phyloP scores from a whole-genome alignment of 23 tunicate species.

The Styela clava region DNA sequence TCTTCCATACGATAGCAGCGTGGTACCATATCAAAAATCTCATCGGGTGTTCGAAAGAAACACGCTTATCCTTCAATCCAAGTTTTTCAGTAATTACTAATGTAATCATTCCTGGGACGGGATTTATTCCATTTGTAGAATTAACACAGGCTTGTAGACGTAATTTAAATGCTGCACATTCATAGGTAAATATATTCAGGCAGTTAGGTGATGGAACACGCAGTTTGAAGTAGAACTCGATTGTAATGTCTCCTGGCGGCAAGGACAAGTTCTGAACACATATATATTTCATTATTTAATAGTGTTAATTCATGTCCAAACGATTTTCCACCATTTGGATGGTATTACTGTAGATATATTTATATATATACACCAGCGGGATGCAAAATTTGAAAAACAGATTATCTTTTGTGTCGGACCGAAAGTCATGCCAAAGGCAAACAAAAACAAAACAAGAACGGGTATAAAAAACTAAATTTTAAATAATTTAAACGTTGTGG shows the following conservation, averaged over 20 bases:
- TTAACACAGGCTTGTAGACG: slow-evolving; percentile 17
- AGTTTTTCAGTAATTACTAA: neutral
- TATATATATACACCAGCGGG: too few relatives aligned
- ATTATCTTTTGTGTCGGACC: too few relatives aligned
- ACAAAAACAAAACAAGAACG: too few relatives aligned
- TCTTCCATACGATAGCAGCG: slow-evolving; percentile 29
- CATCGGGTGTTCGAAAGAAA: slow-evolving; percentile 14
- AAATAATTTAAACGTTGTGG: too few relatives aligned
- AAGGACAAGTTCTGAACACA: neutral
- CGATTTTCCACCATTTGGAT: too few relatives aligned
- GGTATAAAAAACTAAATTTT: too few relatives aligned
- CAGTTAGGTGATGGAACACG: neutral
- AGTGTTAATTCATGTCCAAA: too few relatives aligned
- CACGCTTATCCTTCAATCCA: neutral
- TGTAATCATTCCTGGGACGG: too few relatives aligned
- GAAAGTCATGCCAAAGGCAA: too few relatives aligned
- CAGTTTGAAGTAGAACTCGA: slow-evolving; percentile 27
- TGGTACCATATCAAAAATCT: slow-evolving; percentile 23
- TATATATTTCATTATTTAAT: too few relatives aligned
- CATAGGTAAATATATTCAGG: slow-evolving; percentile 20
- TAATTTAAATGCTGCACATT: neutral
- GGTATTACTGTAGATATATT: too few relatives aligned
- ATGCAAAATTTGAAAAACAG: too few relatives aligned
- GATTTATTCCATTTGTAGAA: neutral
- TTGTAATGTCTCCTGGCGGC: slow-evolving; percentile 23